These are phyloP conservation scores for Fragariocoptes setiger DNA, from an alignment of 1,140 invertebrate genomes.

Conservation along the genomic window DNA sequence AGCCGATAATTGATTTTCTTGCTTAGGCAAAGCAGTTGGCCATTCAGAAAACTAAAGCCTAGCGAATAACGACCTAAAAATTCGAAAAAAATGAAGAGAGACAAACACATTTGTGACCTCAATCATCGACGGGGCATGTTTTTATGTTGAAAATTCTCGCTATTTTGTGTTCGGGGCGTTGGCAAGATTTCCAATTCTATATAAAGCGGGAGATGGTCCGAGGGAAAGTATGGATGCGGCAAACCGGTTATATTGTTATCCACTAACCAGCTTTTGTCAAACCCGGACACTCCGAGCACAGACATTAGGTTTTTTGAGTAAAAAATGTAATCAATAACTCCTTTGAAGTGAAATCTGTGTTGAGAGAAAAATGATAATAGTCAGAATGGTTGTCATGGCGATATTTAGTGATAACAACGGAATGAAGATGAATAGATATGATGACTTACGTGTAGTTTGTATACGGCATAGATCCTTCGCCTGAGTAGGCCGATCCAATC, in stretches of 20 bases:
- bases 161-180: background rate
- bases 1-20: too few relatives aligned
- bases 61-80: too few relatives aligned
- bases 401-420: background rate
- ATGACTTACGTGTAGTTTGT: constrained; percentile 80
- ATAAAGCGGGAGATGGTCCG: constrained; percentile 83
- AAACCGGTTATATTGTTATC: constrained; percentile 83
- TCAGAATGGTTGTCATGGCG: background rate
- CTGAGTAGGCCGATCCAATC: constrained; percentile 64
- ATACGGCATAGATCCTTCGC: constrained; percentile 65
- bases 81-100: too few relatives aligned
- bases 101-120: too few relatives aligned
- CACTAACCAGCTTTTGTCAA: constrained; percentile 72
- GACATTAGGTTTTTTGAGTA: constrained; percentile 77
- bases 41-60: too few relatives aligned
- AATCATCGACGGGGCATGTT: too few relatives aligned
- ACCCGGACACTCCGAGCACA: constrained; percentile 58
- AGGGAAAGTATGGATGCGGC: constrained; percentile 90
- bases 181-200: constrained; percentile 54
- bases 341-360: constrained; percentile 82
- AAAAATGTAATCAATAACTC: constrained; percentile 98
- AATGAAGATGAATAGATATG: background rate
- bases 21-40: too few relatives aligned
- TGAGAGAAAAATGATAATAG: constrained; percentile 4
- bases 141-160: too few relatives aligned